phyloP scores from a whole-genome alignment of 2,113 vertebrate genomes.

The Fulica atra region DNA sequence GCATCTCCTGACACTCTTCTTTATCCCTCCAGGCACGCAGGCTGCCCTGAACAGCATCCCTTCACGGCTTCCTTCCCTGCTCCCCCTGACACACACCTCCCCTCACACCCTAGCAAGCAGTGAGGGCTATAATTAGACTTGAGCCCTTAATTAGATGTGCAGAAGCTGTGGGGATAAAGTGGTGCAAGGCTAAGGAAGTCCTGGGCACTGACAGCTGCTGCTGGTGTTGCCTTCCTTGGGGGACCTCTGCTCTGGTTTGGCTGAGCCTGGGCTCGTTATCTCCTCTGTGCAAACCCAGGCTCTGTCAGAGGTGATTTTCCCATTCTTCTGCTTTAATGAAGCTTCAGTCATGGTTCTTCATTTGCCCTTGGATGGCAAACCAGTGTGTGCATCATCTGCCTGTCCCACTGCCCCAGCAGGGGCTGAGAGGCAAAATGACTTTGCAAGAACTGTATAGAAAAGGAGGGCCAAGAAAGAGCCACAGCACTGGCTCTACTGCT shows the following conservation, averaged over 20 bases:
- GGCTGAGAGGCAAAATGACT: background rate
- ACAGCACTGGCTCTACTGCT: background rate
- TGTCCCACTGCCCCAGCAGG: too few relatives aligned
- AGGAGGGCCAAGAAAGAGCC: background rate
- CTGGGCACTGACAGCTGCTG: background rate
- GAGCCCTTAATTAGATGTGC: constrained; percentile 44
- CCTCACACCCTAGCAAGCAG: background rate
- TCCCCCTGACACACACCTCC: background rate
- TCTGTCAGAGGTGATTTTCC: background rate
- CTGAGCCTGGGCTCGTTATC: background rate
- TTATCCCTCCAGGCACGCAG: background rate
- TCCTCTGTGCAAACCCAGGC: background rate
- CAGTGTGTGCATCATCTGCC: background rate
- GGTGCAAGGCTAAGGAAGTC: background rate
- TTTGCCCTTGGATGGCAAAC: background rate
- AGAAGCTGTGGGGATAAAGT: background rate
- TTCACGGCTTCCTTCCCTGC: background rate
- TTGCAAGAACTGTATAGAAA: too few relatives aligned
- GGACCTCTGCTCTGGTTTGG: background rate
- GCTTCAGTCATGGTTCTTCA: rapidly evolving
- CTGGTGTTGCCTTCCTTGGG: background rate
- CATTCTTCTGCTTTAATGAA: background rate
- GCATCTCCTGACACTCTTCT: background rate
- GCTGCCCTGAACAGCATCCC: background rate
- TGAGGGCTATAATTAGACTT: background rate